These are phyloP conservation scores for Hypercompe scribonia DNA, from an alignment of 2,888 invertebrate species.

Conservation along the genomic window DNA sequence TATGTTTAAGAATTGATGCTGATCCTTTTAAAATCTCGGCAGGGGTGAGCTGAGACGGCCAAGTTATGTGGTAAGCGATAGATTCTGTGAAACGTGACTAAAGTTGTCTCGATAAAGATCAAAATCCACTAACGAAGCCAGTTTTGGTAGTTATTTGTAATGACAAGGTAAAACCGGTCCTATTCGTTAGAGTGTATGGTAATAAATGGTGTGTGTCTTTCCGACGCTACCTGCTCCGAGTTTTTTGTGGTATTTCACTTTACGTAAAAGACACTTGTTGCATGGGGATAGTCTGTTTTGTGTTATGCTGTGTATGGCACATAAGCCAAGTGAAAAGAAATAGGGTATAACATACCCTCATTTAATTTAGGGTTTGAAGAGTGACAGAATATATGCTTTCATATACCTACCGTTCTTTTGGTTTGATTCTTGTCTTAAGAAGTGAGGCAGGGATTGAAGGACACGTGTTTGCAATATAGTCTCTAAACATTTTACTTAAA, in stretches of 20 bases:
- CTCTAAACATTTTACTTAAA: neutral
- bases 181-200: slow-evolving; percentile 71
- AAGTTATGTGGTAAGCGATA: slow-evolving; percentile 53
- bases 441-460: neutral
- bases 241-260: slow-evolving; percentile 82
- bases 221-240: slow-evolving; percentile 76
- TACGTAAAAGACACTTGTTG: slow-evolving; percentile 84
- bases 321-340: slow-evolving; percentile 44
- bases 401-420: neutral
- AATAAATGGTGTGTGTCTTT: slow-evolving; percentile 70
- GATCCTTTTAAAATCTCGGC: slow-evolving; percentile 77
- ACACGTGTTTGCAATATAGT: neutral
- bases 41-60: slow-evolving; percentile 74
- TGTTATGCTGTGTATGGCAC: slow-evolving; percentile 54
- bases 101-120: slow-evolving; percentile 59
- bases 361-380: neutral
- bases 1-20: slow-evolving; percentile 49
- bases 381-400: neutral
- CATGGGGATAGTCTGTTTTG: slow-evolving; percentile 74
- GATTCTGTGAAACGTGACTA: slow-evolving; percentile 51
- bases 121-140: slow-evolving; percentile 62
- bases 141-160: slow-evolving; percentile 59
- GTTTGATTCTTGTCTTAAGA: neutral
- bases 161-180: slow-evolving; percentile 73
- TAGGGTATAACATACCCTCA: slow-evolving; percentile 8